Base-by-base conservation (phyloP, 2,888 invertebrate genomes). In the Tinea trinotella region DNA sequence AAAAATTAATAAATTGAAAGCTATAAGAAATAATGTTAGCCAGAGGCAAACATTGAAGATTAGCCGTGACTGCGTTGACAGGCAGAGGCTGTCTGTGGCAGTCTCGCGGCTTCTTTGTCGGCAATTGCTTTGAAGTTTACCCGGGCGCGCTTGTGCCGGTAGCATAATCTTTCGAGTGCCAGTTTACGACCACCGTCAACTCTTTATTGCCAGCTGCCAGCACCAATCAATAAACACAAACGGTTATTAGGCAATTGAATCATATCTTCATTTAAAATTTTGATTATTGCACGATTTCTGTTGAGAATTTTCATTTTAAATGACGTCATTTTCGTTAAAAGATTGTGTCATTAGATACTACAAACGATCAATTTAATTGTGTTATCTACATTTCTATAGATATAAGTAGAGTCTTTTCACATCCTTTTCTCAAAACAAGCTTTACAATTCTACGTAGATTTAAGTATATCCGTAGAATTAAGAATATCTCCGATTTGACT, bases 31-130 rank as follows among this genome's bases (percentile, higher is more conserved):
- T 53, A 79, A 79, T 78, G 75, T 79, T 53, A 40, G 40, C 40
- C 40, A 40, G 40, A 40, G 75, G 81, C 74, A 66, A 67, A 17
- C 35, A 35, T 30, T 52, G 52, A 19, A 34, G 35, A 36, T 53
- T 44, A 35, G 62, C 75, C 76, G 75, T 77, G 78, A 78, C 78
- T 60, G 84, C 74, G 84, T 79, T 83, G 84, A 83, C 81, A 84
- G 77, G 71, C 54, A 22, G 34, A 35, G 54, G 46, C 54, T 20
- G 52, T n/a, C 54, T 24, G 46, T 30, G 34, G 68, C 68, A 66
- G 68, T 17, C 18, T 44, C 66, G 65, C 56, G 54, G 54, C 54
- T 40, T 35, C 52, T 56, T 56, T 56, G 56, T 56, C 56, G 56
- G 56, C 56, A 12, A 19, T 1, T 34, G 15, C 78, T 83, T 82